Evolutionary conservation across 2,113 vertebrate species (phyloP), one percentile per base, ranked within the genome.

Genomic region (Epinephelus cyanopodus): DNA sequence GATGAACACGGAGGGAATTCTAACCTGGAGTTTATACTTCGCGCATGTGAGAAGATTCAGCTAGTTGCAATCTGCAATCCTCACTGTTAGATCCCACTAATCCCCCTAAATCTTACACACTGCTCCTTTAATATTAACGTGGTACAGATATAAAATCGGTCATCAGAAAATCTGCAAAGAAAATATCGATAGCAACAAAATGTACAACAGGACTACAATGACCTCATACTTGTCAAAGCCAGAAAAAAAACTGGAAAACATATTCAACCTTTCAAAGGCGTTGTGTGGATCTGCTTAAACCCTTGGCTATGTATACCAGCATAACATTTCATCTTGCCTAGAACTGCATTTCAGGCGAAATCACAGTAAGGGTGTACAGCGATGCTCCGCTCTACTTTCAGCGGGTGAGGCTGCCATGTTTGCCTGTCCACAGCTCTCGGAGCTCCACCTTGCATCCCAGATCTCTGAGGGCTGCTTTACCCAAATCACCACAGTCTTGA

Each of bases 381-480:
- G 14, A 37, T 23, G 12, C 18, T 53, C 27, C 75, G 23, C 58
- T 74, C 29, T 2, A 1, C 4, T 21, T 29, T 97, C 94, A 99
- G 47, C 94, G 95, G 0, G 95, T 95, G 63, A 99, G 92, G 90
- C 96, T 84, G 0, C 97, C 97, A 90, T 96, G 97, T 92, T 98
- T 96, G 67, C 98, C 98, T 0, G 98, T 99, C 98, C 98, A 99
- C 73, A 99, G 95, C 91, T 99, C 98, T 3, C 93, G 86, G 10
- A 99, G 96, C 81, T 99, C 97, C 50, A 99, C 97, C 6, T 92
- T 87, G 89, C 98, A 99, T 88, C 98, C 98, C 6, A 99, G 96
- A 91, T 99, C 98, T 85, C 98, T 88, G 57, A 99, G 92, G 0
- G 98, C 98, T 0, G 98, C 98, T 75, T 96, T 97, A 71, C 95